A percentile compares a stretch with the other conserved stretches of the same genome.
These are phyloP conservation scores for Gymnocypris eckloni DNA, from an alignment of 2,797 vertebrate genomes.

Conservation along the genomic window DNA sequence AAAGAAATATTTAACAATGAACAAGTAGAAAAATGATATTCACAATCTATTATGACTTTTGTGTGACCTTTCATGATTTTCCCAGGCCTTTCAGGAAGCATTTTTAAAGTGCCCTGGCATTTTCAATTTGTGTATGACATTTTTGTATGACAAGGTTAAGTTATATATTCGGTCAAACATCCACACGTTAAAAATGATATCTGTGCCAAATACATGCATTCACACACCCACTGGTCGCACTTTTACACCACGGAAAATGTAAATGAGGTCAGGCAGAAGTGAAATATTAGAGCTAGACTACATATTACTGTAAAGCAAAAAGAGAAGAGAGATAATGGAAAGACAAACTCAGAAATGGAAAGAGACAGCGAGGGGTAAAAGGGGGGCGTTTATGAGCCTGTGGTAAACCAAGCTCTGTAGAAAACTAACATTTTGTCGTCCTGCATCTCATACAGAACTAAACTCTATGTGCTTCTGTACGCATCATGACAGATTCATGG, in stretches of 20 bases:
- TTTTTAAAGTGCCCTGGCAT: background rate
- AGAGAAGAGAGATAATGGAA: conserved; percentile 7
- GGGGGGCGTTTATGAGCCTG: conserved; percentile 19
- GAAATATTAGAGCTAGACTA: background rate
- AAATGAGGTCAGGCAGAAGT: conserved; percentile 25
- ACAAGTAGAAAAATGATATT: background rate
- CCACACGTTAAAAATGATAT: background rate
- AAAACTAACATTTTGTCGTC: background rate
- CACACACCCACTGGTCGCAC: background rate
- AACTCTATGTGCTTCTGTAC: background rate
- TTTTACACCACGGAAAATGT: conserved; percentile 1
- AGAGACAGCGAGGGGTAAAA: background rate
- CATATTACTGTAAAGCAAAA: conserved; percentile 1
- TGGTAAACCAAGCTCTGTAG: conserved; percentile 26
- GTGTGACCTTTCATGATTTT: background rate
- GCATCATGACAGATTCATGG: background rate
- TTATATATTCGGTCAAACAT: background rate
- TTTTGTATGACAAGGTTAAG: background rate
- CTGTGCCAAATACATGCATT: background rate
- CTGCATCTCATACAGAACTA: background rate
- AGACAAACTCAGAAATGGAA: conserved; percentile 3
- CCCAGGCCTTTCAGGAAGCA: background rate
- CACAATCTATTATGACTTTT: background rate
- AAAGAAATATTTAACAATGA: background rate
- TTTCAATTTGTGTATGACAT: background rate